Conservation (phyloP, 37 sponge, comb jelly and placozoan species). For the Chondrilla cf. caribensis region DNA sequence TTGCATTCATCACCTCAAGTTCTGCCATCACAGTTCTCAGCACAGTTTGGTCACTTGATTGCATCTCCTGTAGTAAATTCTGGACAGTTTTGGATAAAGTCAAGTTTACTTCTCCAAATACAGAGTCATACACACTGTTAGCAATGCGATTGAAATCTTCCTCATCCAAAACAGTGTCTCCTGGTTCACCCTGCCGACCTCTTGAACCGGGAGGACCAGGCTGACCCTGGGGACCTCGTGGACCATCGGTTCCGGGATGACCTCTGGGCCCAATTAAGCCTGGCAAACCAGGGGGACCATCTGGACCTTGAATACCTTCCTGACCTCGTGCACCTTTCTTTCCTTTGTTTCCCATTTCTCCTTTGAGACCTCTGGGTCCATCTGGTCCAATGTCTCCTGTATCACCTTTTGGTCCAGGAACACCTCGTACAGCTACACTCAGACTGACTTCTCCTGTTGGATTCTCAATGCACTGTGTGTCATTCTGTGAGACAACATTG, state of each 20-base stretch:
- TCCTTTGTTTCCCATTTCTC: not conserved
- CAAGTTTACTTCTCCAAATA: no score
- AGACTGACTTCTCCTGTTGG: no score
- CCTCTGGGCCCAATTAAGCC: not conserved
- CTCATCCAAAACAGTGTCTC: not conserved
- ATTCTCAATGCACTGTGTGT: no score
- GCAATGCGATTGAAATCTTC: not conserved
- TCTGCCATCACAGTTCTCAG: no score
- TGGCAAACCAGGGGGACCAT: not conserved
- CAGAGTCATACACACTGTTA: not conserved
- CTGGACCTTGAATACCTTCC: not conserved
- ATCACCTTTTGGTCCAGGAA: not conserved
- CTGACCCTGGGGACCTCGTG: not conserved
- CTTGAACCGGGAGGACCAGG: not conserved
- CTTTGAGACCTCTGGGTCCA: not conserved
- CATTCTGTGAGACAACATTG: no score
- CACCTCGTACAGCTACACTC: no score
- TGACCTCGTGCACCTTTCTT: not conserved
- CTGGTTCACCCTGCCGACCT: not conserved
- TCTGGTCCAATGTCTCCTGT: not conserved
- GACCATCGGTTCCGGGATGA: not conserved
- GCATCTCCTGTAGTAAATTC: no score
- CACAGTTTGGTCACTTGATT: no score
- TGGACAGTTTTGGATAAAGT: no score
- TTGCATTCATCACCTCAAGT: no score